Conservation (phyloP, 2,113 vertebrate genomes). For the Lathamus discolor region DNA sequence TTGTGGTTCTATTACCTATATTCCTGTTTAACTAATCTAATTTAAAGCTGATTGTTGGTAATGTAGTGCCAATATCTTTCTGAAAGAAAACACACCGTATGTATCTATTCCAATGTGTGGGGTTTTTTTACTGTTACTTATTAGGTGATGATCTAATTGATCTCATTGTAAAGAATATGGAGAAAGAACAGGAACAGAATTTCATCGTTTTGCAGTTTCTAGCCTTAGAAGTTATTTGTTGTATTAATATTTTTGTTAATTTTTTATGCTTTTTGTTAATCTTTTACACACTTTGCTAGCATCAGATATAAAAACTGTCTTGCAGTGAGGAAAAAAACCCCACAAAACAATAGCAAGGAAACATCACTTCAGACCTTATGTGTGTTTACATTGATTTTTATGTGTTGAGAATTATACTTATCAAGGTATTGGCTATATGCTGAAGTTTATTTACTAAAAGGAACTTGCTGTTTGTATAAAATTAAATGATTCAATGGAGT, state of each 20-base stretch:
- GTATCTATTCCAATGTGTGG: fast-evolving
- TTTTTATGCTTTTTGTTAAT: not conserved
- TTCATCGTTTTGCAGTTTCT: not conserved
- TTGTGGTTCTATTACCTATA: not conserved
- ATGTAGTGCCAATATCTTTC: not conserved
- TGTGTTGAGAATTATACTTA: not conserved
- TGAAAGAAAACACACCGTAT: not conserved
- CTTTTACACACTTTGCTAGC: not conserved
- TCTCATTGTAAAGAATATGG: not conserved
- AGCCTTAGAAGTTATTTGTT: not conserved
- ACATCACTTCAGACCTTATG: not conserved
- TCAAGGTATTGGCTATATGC: not conserved
- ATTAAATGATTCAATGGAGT: not conserved
- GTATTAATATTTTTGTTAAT: not conserved
- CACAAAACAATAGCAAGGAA: not conserved
- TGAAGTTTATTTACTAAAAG: not conserved
- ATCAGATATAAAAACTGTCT: not conserved
- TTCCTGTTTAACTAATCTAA: not conserved
- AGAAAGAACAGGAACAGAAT: not conserved
- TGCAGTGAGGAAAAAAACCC: not conserved
- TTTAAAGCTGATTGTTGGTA: not conserved
- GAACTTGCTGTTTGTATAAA: not conserved
- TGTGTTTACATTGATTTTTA: not conserved
- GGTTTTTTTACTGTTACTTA: not conserved
- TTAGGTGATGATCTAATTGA: not conserved